Conservation (phyloP, 2,888 invertebrate genomes). For the Flabesymbios commensalis region DNA sequence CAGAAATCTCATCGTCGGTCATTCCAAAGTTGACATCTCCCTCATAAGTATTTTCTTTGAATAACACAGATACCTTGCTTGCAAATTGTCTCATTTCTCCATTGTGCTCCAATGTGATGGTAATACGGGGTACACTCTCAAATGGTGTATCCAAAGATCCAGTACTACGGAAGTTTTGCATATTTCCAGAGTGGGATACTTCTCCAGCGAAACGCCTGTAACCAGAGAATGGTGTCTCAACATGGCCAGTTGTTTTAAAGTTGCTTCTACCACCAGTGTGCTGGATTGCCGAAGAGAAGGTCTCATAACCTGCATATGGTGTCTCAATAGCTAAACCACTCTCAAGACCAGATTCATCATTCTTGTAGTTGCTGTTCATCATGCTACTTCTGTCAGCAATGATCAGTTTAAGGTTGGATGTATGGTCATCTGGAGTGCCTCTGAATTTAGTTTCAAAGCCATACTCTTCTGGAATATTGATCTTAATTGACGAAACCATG, state of each 20-base stretch:
- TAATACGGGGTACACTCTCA: background rate
- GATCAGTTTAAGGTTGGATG: slow-evolving; percentile 12
- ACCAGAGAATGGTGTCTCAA: slow-evolving; percentile 21
- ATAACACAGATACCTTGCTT: background rate
- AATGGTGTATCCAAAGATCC: slow-evolving; percentile 1
- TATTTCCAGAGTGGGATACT: slow-evolving; percentile 4
- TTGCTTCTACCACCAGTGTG: slow-evolving; percentile 22
- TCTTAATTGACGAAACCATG: slow-evolving; percentile 1
- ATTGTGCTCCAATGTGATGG: background rate
- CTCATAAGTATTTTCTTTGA: too few species aligned
- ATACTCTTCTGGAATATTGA: slow-evolving; percentile 22
- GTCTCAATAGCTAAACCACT: slow-evolving; percentile 12
- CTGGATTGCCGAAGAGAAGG: slow-evolving; percentile 6
- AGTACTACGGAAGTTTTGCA: background rate
- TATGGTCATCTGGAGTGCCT: slow-evolving; percentile 18
- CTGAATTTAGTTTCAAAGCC: slow-evolving; percentile 19
- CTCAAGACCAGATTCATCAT: background rate
- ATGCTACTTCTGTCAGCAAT: background rate
- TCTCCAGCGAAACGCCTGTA: slow-evolving; percentile 8
- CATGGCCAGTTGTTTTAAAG: slow-evolving; percentile 17
- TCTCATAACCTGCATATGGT: slow-evolving; percentile 7
- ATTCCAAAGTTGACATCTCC: too few species aligned
- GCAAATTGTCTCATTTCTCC: slow-evolving; percentile 11
- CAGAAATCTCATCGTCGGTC: background rate
- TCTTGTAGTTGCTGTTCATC: slow-evolving; percentile 1